Evolutionary conservation across 2,797 vertebrate genomes (phyloP), one percentile per base, ranked within the genome.

Genomic region (Macroramphosus scolopax): DNA sequence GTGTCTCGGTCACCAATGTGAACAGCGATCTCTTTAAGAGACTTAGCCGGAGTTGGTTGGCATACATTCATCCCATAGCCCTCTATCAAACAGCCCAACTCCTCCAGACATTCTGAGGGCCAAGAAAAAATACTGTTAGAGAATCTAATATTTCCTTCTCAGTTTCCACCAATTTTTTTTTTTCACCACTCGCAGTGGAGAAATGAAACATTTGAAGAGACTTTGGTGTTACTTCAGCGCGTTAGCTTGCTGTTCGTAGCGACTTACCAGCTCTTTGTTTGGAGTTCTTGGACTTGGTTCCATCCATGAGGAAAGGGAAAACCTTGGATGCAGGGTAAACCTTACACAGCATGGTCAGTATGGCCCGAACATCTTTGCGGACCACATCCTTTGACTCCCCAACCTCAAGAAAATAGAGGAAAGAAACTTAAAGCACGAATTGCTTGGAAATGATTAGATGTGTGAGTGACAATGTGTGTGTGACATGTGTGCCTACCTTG

Each of bases 241-340:
- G 2, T 17, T 2, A 20, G 45, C 18, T 14, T 0, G 0, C 1
- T 5, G 1, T 30, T 4, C 13, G n/a, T 2, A 6, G 31, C 28
- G 3, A 47, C 66, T 4, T 46, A 98, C 97, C 97, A 63, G 93
- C 91, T 88, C 97, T 90, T 52, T 99, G 97, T 63, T 99, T 99
- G 34, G 97, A 95, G 78, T 98, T 99, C 81, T 99, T 99, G 6
- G 97, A 97, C 80, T 98, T 99, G 2, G 94, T 94, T 17, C 97
- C 97, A 12, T 98, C 97, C 95, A 99, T 97, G 35, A 98, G 89
- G 64, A 97, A 96, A 43, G 91, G 92, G 66, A 99, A 99, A 88
- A 98, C 89, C 80, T 98, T 99, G 81, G 95, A 96, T 29, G 97
- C 93, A 38, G 97, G 94, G 73, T 98, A 97, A 67, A 98, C 90